A percentile compares a stretch with the other conserved stretches of the same genome.
Evolutionary conservation across 1,140 invertebrate species (phyloP).

Genomic region (Ceratina calcarata): DNA sequence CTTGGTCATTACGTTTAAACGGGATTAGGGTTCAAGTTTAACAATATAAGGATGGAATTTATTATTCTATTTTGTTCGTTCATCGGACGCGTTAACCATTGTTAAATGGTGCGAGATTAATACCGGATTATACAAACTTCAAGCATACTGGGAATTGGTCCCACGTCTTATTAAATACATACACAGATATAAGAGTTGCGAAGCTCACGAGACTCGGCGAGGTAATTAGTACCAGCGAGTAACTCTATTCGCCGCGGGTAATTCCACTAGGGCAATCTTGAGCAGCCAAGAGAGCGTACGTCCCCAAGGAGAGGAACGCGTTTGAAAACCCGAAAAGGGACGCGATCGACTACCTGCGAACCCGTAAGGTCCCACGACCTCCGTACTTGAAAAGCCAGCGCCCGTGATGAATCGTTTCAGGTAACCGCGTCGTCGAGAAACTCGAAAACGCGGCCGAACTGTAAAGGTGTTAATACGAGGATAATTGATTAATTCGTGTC

Average conservation of each 20-base stretch:
- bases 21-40: too few relatives aligned
- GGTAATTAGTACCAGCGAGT: slow-evolving; percentile 64
- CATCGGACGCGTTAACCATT: too few relatives aligned
- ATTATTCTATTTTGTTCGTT: too few relatives aligned
- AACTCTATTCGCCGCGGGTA: slow-evolving; percentile 53
- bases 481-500: slow-evolving; percentile 57
- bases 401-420: slow-evolving; percentile 65
- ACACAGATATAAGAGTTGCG: background rate
- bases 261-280: slow-evolving; percentile 72
- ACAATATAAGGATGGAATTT: too few relatives aligned
- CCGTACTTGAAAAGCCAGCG: slow-evolving; percentile 67
- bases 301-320: slow-evolving; percentile 21
- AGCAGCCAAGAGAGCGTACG: slow-evolving; percentile 75
- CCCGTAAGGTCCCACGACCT: slow-evolving; percentile 62
- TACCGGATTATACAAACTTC: background rate
- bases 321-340: slow-evolving; percentile 26
- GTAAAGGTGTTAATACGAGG: slow-evolving; percentile 67
- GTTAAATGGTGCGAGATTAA: too few relatives aligned
- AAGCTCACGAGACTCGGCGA: background rate
- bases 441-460: slow-evolving; percentile 31
- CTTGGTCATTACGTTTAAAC: slow-evolving; percentile 33
- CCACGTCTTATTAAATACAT: slow-evolving; percentile 47
- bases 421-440: slow-evolving; percentile 13
- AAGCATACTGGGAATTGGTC: slow-evolving; percentile 63
- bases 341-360: slow-evolving; percentile 32